Conservation (phyloP, 2,113 vertebrate genomes). For the Pygoscelis adeliae region DNA sequence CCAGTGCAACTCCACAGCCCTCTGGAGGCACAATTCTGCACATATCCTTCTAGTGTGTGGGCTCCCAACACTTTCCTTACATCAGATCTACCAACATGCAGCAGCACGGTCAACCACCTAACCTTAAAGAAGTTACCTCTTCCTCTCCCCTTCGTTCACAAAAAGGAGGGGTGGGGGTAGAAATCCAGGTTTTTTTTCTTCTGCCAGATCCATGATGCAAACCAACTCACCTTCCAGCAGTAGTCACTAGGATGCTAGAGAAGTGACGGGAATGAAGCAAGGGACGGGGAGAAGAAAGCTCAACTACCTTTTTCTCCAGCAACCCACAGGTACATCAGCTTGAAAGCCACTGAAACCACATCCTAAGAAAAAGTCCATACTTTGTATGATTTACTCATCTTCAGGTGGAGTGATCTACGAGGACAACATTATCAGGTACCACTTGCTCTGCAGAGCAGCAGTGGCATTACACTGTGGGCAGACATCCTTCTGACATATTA, state of each 20-base stretch:
- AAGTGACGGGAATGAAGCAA: background rate
- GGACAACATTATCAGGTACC: background rate
- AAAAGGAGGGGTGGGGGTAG: background rate
- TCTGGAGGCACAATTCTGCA: background rate
- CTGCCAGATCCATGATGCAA: background rate
- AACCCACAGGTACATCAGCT: background rate
- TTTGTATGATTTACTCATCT: background rate
- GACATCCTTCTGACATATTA: background rate
- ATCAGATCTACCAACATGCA: accelerated
- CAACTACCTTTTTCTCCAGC: background rate
- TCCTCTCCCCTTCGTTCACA: background rate
- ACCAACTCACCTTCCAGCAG: background rate
- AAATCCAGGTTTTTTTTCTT: background rate
- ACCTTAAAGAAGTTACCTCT: background rate
- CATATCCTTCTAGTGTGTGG: accelerated
- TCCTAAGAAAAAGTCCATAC: background rate
- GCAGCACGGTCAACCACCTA: background rate
- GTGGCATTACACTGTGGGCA: background rate
- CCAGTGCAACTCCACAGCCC: background rate
- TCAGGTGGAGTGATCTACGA: background rate
- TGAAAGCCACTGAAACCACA: background rate
- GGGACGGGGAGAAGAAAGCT: background rate
- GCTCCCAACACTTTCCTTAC: background rate
- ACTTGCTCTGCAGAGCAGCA: background rate
- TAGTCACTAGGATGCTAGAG: background rate